Conservation (phyloP, 2,113 vertebrate species). For the Dicrurus megarhynchus region DNA sequence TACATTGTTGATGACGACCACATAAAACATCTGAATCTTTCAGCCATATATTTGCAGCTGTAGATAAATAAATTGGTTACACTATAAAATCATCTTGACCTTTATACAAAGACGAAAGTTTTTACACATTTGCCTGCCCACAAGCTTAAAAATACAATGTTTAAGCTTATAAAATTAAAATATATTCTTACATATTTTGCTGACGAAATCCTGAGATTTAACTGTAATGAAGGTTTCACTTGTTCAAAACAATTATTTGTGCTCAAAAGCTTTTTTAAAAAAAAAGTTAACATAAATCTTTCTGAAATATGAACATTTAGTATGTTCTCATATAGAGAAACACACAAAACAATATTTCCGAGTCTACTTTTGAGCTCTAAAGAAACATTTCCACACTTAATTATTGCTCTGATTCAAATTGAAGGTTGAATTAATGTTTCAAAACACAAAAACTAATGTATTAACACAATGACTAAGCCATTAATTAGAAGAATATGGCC, state of each 20-base stretch:
- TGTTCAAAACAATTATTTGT: background rate
- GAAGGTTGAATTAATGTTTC: background rate
- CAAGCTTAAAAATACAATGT: background rate
- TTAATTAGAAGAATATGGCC: background rate
- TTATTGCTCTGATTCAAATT: background rate
- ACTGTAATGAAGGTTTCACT: background rate
- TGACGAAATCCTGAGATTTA: background rate
- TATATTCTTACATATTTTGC: background rate
- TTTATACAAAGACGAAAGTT: background rate
- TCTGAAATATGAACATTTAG: background rate
- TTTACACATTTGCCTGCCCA: background rate
- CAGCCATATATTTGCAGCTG: background rate
- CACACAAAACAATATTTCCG: background rate
- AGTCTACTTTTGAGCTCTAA: background rate
- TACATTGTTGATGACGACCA: background rate
- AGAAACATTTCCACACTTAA: background rate
- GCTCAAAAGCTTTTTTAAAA: background rate
- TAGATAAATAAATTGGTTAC: background rate
- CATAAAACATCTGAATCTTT: background rate
- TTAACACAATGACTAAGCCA: background rate
- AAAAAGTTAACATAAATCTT: background rate
- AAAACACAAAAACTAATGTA: background rate
- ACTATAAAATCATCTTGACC: background rate
- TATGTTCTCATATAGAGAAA: background rate
- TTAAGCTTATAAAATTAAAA: background rate